These are phyloP conservation scores for Ormia ochracea DNA, from an alignment of 2,888 invertebrate genomes.

Conservation along the genomic window DNA sequence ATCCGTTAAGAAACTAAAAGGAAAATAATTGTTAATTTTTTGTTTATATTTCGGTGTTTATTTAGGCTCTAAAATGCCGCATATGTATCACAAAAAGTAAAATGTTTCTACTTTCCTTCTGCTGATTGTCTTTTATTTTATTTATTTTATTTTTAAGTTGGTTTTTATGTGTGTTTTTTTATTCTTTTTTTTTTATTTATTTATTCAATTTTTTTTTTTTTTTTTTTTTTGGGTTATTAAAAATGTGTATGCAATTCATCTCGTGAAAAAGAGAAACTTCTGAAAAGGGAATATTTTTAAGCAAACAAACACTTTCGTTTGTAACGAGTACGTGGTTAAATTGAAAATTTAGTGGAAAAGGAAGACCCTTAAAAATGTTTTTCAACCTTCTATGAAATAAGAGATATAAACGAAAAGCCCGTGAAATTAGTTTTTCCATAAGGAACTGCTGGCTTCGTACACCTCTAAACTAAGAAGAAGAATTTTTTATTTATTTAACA, in stretches of 20 bases:
- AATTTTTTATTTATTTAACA: too few species aligned
- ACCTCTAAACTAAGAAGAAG: too few species aligned
- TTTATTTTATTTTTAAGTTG: not conserved
- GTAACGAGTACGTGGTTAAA: not conserved
- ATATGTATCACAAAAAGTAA: not conserved
- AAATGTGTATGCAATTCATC: not conserved
- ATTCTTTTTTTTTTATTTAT: too few species aligned
- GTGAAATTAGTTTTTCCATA: too few species aligned
- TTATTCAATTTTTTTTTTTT: too few species aligned
- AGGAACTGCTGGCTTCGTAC: too few species aligned
- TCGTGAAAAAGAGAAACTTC: not conserved
- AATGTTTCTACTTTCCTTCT: not conserved
- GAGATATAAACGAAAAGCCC: too few species aligned
- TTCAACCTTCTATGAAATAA: too few species aligned
- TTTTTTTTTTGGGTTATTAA: not conserved
- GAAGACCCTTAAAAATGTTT: too few species aligned
- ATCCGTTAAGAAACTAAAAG: conserved; percentile 11
- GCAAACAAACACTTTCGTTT: not conserved
- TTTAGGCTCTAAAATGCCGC: conserved; percentile 21
- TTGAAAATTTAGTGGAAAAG: not conserved
- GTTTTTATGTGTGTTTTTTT: too few species aligned
- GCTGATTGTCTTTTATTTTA: conserved; percentile 6
- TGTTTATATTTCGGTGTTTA: not conserved
- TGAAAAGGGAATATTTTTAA: not conserved
- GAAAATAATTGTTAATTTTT: conserved; percentile 26